These are phyloP conservation scores for Cathartes aura DNA, from an alignment of 2,113 vertebrate genomes.

Conservation along the genomic window DNA sequence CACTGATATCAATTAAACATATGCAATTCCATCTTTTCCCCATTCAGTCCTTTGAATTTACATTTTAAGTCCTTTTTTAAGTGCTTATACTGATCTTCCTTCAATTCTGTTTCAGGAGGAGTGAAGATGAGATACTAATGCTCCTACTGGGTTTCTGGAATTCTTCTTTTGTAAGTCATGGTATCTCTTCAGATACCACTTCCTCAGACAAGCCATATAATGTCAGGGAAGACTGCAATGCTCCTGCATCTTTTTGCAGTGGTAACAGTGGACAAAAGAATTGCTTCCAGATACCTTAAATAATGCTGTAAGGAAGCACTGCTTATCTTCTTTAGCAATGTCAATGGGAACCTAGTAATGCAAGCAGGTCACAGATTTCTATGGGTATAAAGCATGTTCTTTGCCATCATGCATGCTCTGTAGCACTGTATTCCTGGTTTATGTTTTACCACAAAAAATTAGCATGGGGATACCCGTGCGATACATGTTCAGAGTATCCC, in stretches of 20 bases:
- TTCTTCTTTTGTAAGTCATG: not conserved
- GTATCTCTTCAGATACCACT: not conserved
- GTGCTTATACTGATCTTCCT: not conserved
- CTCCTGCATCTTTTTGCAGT: not conserved
- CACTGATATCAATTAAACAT: not conserved
- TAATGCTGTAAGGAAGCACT: not conserved
- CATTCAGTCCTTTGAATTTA: not conserved
- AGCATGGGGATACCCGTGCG: rapidly evolving
- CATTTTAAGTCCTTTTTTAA: not conserved
- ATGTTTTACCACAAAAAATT: not conserved
- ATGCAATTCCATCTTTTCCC: not conserved
- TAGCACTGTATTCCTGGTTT: not conserved
- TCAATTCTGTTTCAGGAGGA: not conserved
- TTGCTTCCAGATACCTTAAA: not conserved
- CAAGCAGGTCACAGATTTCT: not conserved
- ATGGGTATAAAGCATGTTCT: not conserved
- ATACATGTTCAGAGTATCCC: rapidly evolving
- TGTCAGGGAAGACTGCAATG: not conserved
- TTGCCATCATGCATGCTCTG: not conserved
- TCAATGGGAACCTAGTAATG: not conserved
- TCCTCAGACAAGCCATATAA: not conserved
- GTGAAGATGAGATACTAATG: not conserved
- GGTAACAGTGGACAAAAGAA: not conserved
- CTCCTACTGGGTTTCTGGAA: not conserved
- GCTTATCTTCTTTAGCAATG: not conserved